Percentiles rank a stretch among this genome's conserved stretches.
Evolutionary conservation across 2,113 vertebrate species (phyloP).

Genomic region (Xiphophorus maculatus): DNA sequence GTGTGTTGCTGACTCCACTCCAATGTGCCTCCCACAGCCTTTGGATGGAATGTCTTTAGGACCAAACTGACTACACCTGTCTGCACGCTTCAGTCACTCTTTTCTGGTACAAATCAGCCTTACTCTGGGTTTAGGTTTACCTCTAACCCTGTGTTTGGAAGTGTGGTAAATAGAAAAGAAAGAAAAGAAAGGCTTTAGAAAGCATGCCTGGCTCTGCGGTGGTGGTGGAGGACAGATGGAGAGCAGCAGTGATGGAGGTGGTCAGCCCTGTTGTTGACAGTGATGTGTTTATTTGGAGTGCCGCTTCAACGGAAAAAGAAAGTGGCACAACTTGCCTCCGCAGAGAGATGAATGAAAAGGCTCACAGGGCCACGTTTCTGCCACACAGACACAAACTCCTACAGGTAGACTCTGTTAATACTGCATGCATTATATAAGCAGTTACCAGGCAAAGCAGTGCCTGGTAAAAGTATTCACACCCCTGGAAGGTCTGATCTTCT

Average conservation of each 20-base stretch:
- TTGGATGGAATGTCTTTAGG: neutral
- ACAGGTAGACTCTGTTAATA: neutral
- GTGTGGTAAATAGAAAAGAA: neutral
- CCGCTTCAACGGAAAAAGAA: constrained; percentile 14
- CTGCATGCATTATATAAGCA: neutral
- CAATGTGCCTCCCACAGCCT: neutral
- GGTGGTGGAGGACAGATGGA: constrained; percentile 22
- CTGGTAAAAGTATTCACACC: no score
- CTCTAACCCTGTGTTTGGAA: neutral
- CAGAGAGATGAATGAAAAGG: constrained; percentile 2
- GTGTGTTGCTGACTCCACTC: constrained; percentile 22
- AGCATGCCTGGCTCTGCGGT: neutral
- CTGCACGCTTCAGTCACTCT: neutral
- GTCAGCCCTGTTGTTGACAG: constrained; percentile 21
- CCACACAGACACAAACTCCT: neutral
- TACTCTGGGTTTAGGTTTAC: neutral
- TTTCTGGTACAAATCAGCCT: neutral
- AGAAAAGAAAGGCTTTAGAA: neutral
- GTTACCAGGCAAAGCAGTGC: no score
- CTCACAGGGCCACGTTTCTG: neutral
- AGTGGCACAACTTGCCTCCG: neutral
- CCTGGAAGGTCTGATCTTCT: no score
- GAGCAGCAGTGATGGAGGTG: constrained; percentile 42
- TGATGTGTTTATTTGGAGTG: constrained; percentile 25
- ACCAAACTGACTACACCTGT: constrained; percentile 4